phyloP scores from a whole-genome alignment of 2,113 vertebrate genomes.

The Elephas maximus region DNA sequence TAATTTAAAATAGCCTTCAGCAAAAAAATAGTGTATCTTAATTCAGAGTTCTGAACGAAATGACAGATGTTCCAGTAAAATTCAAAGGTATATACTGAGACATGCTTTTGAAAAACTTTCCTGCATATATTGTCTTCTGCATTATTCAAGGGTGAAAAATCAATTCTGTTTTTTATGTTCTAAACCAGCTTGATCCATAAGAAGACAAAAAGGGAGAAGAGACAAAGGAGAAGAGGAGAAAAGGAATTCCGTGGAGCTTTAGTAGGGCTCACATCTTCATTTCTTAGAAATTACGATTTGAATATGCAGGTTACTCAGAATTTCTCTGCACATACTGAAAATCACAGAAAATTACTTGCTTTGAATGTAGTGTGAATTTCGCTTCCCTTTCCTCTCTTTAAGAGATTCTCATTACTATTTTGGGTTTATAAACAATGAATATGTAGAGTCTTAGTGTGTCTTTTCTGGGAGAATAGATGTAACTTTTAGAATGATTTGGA shows the following conservation, averaged over 20 bases:
- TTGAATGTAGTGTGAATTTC: slow-evolving; percentile 47
- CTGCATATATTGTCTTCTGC: slow-evolving; percentile 81
- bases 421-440: slow-evolving; percentile 32
- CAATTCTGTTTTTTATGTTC: slow-evolving; percentile 79
- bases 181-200: slow-evolving; percentile 83
- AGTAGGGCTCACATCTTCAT: slow-evolving; percentile 82
- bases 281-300: slow-evolving; percentile 82
- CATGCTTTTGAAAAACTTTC: slow-evolving; percentile 82
- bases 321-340: slow-evolving; percentile 79
- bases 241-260: slow-evolving; percentile 79
- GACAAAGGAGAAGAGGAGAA: slow-evolving; percentile 76
- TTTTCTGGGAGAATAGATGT: slow-evolving; percentile 9
- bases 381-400: slow-evolving; percentile 31
- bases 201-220: slow-evolving; percentile 84
- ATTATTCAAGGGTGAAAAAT: slow-evolving; percentile 84
- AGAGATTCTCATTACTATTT: slow-evolving; percentile 57
- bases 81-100: slow-evolving; percentile 86
- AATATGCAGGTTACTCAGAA: slow-evolving; percentile 81
- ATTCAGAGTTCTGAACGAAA: slow-evolving; percentile 88
- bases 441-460: neutral
- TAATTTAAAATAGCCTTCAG: slow-evolving; percentile 94
- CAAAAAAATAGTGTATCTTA: slow-evolving; percentile 89
- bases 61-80: slow-evolving; percentile 88
- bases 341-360: slow-evolving; percentile 35
- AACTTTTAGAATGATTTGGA: slow-evolving; percentile 60